Conservation (phyloP, 2,113 vertebrate genomes). For the Onychostoma macrolepis region DNA sequence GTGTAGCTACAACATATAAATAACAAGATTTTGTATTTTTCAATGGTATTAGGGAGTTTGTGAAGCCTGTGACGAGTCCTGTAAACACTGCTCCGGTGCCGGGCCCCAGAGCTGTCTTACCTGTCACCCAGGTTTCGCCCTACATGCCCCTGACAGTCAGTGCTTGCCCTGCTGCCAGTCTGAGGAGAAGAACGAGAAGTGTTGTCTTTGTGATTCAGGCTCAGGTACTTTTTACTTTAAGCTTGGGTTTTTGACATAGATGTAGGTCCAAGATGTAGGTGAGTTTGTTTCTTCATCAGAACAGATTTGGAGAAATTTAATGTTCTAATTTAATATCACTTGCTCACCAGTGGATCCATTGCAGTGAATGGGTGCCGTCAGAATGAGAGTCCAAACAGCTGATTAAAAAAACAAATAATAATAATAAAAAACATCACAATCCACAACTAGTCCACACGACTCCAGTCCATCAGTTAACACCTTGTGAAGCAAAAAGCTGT, state of each 20-base stretch:
- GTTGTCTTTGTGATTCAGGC: constrained; percentile 75
- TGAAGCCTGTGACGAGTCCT: constrained; percentile 74
- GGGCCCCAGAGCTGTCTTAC: constrained; percentile 75
- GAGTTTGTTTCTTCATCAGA: too few relatives aligned
- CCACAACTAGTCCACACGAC: too few relatives aligned
- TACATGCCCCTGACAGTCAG: constrained; percentile 70
- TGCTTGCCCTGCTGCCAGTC: constrained; percentile 75
- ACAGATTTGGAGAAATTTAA: too few relatives aligned
- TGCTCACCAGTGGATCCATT: too few relatives aligned
- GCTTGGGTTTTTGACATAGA: not conserved
- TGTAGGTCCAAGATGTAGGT: too few relatives aligned
- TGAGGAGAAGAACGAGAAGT: constrained; percentile 64
- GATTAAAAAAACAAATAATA: too few relatives aligned
- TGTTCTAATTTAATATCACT: too few relatives aligned
- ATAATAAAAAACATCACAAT: too few relatives aligned
- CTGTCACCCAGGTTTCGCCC: constrained; percentile 68
- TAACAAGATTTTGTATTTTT: not conserved
- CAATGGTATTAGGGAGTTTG: constrained; percentile 69
- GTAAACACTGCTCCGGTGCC: constrained; percentile 73
- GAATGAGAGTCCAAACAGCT: too few relatives aligned
- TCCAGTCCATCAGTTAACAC: too few relatives aligned
- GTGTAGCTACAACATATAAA: not conserved
- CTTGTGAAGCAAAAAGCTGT: too few relatives aligned
- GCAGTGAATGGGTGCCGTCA: too few relatives aligned
- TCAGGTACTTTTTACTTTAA: constrained; percentile 65